Percentiles rank a stretch among this genome's conserved stretches.
phyloP scores from a whole-genome alignment of 2,888 invertebrate genomes.

The Alviniconcha strummeri region DNA sequence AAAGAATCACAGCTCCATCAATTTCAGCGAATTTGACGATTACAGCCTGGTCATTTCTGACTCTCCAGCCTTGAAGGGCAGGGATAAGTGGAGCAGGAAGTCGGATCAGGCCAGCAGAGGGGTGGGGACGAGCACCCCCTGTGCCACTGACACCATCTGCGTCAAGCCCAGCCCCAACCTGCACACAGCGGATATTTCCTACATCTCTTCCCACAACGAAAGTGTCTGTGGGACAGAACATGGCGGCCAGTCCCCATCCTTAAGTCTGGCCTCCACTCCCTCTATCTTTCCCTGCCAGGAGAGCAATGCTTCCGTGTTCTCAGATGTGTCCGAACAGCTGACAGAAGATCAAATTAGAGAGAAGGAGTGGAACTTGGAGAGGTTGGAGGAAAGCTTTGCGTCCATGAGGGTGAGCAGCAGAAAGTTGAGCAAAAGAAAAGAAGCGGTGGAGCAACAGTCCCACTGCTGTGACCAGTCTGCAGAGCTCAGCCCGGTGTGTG shows the following conservation, averaged over 20 bases:
- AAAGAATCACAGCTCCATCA: constrained; percentile 27
- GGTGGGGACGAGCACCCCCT: constrained; percentile 59
- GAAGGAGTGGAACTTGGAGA: constrained; percentile 9
- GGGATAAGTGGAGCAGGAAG: neutral
- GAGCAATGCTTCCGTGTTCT: neutral
- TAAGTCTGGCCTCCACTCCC: constrained; percentile 9
- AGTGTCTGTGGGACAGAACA: neutral
- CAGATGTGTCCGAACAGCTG: neutral
- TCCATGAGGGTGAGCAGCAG: constrained; percentile 1
- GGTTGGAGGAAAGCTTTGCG: constrained; percentile 27
- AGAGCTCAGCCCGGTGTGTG: neutral
- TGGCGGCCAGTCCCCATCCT: neutral
- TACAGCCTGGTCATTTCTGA: constrained; percentile 58
- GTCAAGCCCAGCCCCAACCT: constrained; percentile 36
- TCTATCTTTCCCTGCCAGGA: neutral
- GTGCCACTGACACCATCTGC: constrained; percentile 30
- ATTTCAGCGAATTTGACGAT: constrained; percentile 66
- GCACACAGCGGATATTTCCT: constrained; percentile 46
- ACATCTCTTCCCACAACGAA: constrained; percentile 43
- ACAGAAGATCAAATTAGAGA: neutral
- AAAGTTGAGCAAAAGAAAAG: neutral
- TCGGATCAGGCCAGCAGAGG: neutral
- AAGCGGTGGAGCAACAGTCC: neutral
- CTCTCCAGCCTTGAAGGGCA: constrained; percentile 38
- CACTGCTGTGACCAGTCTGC: neutral